Evolutionary conservation across 2,888 invertebrate genomes (phyloP).

Genomic region (Trichopria drosophilae): DNA sequence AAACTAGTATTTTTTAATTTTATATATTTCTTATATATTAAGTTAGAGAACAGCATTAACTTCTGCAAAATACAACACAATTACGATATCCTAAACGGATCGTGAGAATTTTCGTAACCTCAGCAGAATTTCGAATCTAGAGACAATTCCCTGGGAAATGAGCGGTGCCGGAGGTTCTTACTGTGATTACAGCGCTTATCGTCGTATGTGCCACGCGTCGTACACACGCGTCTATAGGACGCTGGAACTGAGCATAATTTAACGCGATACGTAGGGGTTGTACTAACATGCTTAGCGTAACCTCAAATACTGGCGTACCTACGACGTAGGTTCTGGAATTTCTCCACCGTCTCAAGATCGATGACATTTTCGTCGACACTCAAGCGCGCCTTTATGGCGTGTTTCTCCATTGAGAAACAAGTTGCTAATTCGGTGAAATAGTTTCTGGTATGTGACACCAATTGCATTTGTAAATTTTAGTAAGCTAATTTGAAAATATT

Average conservation of each 20-base stretch:
- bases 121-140: too few species aligned
- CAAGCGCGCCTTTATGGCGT: not conserved
- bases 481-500: too few species aligned
- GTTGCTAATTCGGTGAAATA: too few species aligned
- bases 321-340: slow-evolving; percentile 11
- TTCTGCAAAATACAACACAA: too few species aligned
- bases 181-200: slow-evolving; percentile 46
- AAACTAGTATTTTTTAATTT: not conserved
- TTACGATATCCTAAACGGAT: too few species aligned
- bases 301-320: slow-evolving; percentile 49
- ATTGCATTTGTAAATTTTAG: too few species aligned
- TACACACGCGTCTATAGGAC: slow-evolving; percentile 26
- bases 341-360: slow-evolving; percentile 36
- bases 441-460: too few species aligned
- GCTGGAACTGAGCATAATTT: slow-evolving; percentile 55
- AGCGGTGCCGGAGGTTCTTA: slow-evolving; percentile 31
- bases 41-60: too few species aligned
- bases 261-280: slow-evolving; percentile 57
- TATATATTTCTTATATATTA: too few species aligned
- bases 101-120: too few species aligned
- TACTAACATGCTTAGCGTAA: slow-evolving; percentile 58
- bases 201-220: slow-evolving; percentile 15
- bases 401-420: slow-evolving; percentile 5
- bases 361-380: slow-evolving; percentile 32
- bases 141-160: slow-evolving; percentile 32